These are phyloP conservation scores for Agelaius tricolor DNA, from an alignment of 2,113 vertebrate genomes.

Conservation along the genomic window DNA sequence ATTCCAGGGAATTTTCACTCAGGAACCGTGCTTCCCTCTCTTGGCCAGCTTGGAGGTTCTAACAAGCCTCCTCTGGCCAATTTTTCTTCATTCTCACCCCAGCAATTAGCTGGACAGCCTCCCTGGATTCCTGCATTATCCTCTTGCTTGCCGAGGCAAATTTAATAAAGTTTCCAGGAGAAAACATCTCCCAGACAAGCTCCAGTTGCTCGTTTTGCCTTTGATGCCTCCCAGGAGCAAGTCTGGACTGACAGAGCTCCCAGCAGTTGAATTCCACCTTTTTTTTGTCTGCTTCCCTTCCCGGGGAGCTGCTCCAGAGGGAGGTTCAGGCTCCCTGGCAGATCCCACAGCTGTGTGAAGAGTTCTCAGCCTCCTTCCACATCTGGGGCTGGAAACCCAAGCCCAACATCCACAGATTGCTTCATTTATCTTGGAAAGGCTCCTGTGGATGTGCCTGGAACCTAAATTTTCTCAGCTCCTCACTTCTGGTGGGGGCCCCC, in stretches of 20 bases:
- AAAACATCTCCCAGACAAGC: background rate
- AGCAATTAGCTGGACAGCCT: slow-evolving; percentile 4
- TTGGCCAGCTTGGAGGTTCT: background rate
- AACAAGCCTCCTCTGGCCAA: background rate
- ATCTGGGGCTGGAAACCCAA: background rate
- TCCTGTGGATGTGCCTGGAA: slow-evolving; percentile 11
- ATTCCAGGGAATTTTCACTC: background rate
- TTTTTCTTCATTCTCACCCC: background rate
- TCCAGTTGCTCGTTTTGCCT: background rate
- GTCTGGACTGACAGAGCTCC: background rate
- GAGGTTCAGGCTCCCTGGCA: background rate
- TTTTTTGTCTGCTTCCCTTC: background rate
- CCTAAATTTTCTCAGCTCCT: slow-evolving; percentile 40
- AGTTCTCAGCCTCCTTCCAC: background rate
- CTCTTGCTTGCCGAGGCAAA: background rate
- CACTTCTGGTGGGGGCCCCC: background rate
- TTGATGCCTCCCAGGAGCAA: slow-evolving; percentile 26
- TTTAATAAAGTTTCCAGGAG: background rate
- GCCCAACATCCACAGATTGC: background rate
- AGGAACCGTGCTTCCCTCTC: background rate
- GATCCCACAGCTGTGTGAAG: slow-evolving; percentile 22
- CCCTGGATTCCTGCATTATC: background rate
- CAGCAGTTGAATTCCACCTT: slow-evolving; percentile 28
- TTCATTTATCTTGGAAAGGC: slow-evolving; percentile 31
- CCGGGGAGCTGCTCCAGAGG: background rate